phyloP scores from a whole-genome alignment of 2,888 invertebrate species.

The Opisthograptis luteolata region DNA sequence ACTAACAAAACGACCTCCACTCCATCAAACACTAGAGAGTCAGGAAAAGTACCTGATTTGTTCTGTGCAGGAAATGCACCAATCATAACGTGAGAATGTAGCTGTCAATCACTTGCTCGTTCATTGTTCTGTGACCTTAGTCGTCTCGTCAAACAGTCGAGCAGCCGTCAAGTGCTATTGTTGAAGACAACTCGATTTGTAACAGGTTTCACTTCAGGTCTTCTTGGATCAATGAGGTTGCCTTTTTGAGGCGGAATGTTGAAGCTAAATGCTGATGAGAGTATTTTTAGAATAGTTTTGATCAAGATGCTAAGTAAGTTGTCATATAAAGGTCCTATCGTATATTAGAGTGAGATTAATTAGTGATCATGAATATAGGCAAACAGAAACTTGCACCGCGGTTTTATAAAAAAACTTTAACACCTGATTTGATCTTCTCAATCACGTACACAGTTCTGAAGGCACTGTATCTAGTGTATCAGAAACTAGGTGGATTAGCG shows the following conservation, averaged over 20 bases:
- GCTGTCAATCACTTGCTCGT: slow-evolving; percentile 55
- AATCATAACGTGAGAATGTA: slow-evolving; percentile 36
- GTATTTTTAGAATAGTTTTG: too few relatives aligned
- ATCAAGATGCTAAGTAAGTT: too few relatives aligned
- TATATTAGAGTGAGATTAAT: too few relatives aligned
- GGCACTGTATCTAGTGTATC: too few relatives aligned
- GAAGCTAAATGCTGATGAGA: too few relatives aligned
- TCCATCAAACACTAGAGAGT: slow-evolving; percentile 4
- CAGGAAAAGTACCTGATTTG: slow-evolving; percentile 39
- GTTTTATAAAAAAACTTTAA: too few relatives aligned
- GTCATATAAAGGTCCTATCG: too few relatives aligned
- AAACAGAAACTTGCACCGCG: too few relatives aligned
- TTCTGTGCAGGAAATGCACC: slow-evolving; percentile 40
- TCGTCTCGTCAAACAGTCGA: slow-evolving; percentile 31
- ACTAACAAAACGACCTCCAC: slow-evolving; percentile 13
- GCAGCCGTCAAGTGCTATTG: slow-evolving; percentile 30
- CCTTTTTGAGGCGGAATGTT: slow-evolving; percentile 10
- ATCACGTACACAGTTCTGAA: too few relatives aligned
- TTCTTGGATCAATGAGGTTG: slow-evolving; percentile 17
- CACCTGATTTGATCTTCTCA: too few relatives aligned
- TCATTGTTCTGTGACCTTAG: slow-evolving; percentile 56
- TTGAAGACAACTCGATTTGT: slow-evolving; percentile 27
- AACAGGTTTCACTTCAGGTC: slow-evolving; percentile 25
- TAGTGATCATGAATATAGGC: too few relatives aligned
- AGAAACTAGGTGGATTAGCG: too few relatives aligned